Evolutionary conservation across 1,140 invertebrate species (phyloP), one percentile per base, ranked within the genome.

Genomic region (Aphelenchoides avenae): DNA sequence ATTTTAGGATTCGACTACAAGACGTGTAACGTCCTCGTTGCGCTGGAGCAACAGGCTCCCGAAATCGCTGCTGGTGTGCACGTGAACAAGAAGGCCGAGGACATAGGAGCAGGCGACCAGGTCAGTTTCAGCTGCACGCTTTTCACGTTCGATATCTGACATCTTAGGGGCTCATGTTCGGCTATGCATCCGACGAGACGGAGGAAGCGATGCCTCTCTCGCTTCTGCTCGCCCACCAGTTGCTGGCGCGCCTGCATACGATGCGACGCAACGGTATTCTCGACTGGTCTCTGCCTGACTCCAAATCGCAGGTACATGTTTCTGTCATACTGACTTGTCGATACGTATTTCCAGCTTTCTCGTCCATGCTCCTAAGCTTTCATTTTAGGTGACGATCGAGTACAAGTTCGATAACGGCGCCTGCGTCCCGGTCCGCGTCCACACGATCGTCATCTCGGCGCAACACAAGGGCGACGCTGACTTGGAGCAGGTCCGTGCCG

Each of bases 131-230:
- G 13, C 18, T 36, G 18, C 18, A 11, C 29, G n/a, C 60, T 18
- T 41, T 58, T 5, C 4, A 6, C 29, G 56, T 68, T 56, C 34
- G 7, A 22, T 29, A 53, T 11, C 29, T 43, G 15, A 5, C 24
- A 49, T 18, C 29, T 57, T 78, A 81, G 71, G 80, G 76, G n/a
- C 31, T 77, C 22, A 77, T 77, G 81, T 82, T 82, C 70, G 82
- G 81, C n/a, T 83, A 83, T 73, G 81, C 81, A 5, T 82, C 81
- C 24, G 90, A 98, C 82, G 93, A 98, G 82, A 97, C 93, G 18
- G 90, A 95, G 78, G 92, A 96, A 81, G 92, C 89, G 77, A 97
- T 98, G 93, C 93, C 93, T 27, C 79, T 97, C 37, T 96, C 93
- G 41, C 87, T 97, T 22, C 87, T 91, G 1, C 82, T 97, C 29